Percentiles rank a stretch among this genome's conserved stretches.
Conservation (phyloP, 2,888 invertebrate genomes). For the Pachymerium ferrugineum region DNA sequence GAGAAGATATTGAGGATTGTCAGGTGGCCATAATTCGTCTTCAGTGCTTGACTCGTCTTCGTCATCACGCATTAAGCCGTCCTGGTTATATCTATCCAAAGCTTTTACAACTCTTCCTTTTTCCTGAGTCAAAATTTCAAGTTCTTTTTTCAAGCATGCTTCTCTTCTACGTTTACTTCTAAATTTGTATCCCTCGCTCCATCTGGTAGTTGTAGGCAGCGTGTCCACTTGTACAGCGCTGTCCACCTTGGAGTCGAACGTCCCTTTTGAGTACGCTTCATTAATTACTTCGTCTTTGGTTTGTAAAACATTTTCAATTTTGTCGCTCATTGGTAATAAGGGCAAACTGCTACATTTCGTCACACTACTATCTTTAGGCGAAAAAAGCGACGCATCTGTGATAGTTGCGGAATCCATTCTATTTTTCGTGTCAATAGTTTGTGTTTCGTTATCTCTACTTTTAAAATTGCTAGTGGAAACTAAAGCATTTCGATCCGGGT, state of each 20-base stretch:
- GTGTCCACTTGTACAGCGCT: conserved; percentile 16
- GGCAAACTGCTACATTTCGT: not conserved
- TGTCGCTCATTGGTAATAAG: not conserved
- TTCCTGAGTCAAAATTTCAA: conserved; percentile 31
- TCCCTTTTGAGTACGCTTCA: not conserved
- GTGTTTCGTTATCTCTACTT: not conserved
- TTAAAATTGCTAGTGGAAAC: not conserved
- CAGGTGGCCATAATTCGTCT: not conserved
- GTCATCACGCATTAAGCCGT: not conserved
- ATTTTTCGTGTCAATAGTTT: not conserved
- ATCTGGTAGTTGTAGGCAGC: not conserved
- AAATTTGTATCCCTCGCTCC: not conserved
- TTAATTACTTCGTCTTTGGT: too few species aligned
- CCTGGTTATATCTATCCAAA: not conserved
- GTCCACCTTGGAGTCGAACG: not conserved
- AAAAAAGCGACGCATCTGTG: not conserved
- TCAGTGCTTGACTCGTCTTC: not conserved
- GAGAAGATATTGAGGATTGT: conserved; percentile 20
- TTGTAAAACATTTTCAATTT: not conserved
- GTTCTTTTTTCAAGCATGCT: conserved; percentile 30
- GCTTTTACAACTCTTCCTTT: not conserved
- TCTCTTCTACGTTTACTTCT: not conserved
- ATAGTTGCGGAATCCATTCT: not conserved
- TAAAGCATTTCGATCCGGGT: not conserved
- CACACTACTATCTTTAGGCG: not conserved